phyloP scores from a whole-genome alignment of 2,113 vertebrate species.

The Dipodomys stephensi region DNA sequence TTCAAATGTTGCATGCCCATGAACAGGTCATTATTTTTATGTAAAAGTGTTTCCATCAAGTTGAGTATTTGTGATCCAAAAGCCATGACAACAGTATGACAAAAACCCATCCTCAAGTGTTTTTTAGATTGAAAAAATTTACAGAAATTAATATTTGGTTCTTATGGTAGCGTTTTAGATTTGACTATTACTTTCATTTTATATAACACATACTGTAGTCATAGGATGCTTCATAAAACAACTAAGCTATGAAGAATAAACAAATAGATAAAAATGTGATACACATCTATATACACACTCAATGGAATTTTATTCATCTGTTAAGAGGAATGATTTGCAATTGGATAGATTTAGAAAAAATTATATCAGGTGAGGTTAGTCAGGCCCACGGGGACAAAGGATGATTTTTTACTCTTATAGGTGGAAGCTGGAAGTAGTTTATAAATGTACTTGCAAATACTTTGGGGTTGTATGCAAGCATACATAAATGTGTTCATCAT shows the following conservation, averaged over 20 bases:
- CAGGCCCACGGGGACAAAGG: too few species aligned
- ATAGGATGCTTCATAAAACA: not conserved
- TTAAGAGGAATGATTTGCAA: too few species aligned
- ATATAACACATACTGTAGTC: not conserved
- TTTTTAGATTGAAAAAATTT: not conserved
- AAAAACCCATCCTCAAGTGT: not conserved
- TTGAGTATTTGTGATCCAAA: not conserved
- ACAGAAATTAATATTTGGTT: not conserved
- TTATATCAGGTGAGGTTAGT: too few species aligned
- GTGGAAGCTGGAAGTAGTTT: too few species aligned
- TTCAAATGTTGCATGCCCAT: not conserved
- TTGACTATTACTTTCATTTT: constrained; percentile 23
- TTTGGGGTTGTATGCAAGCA: too few species aligned
- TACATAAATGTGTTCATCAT: too few species aligned
- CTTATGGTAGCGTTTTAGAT: not conserved
- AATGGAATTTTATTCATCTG: too few species aligned
- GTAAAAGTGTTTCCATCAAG: not conserved
- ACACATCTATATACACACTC: too few species aligned
- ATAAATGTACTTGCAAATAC: too few species aligned
- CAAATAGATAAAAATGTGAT: too few species aligned
- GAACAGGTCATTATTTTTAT: constrained; percentile 46
- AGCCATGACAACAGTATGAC: not conserved
- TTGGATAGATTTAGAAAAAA: too few species aligned
- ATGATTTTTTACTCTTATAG: too few species aligned
- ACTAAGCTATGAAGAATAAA: not conserved